Evolutionary conservation across 2,888 invertebrate genomes (phyloP), one percentile per base, ranked within the genome.

Genomic region (Drosophila barbarae): DNA sequence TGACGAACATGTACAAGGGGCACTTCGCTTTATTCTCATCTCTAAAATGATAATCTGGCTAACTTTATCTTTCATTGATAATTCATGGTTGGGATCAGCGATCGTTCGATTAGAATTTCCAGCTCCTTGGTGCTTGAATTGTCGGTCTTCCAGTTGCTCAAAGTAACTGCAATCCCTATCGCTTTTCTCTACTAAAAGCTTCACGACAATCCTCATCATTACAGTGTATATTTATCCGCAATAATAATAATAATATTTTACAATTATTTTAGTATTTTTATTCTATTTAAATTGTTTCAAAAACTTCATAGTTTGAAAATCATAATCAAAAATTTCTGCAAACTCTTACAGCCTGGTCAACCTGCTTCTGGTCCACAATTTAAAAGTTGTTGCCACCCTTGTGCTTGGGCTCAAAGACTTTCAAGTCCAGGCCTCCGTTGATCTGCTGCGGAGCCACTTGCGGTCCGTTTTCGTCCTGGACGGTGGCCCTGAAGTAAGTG

Each of bases 1-100:
- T 63, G 61, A 63, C 52, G 65, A 65, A 42, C 51, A 63, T 60
- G 59, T 60, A 60, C 18, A 28, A 4, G 28, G 10, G 13, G 18
- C 10, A 35, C 13, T 7, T 55, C 13, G 35, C 3, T 26, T 54
- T n/a, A 54, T 26, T 53, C 9, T 21, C 13, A 13, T 39, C 4
- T 21, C 5, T 2, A 2, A 21, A 21, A 12, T 9, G 5, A 13
- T 13, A 34, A 34, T 34, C 1, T 36, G 9, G 9, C 9, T 38
- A 5, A 10, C 23, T 0, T 39, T 7, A 21, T 39, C 7, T 21
- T 23, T 1, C 2, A 23, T 23, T 41, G 3, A 18, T 38, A 10
- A 5, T 36, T 15, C 4, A 15, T 15, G 6, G 6, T 35, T n/a
- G n/a, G 34, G 34, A 13, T 32, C 12, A 12, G 18, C 18, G 18